phyloP scores from a whole-genome alignment of 2,888 invertebrate species.

The Malacosoma neustria region DNA sequence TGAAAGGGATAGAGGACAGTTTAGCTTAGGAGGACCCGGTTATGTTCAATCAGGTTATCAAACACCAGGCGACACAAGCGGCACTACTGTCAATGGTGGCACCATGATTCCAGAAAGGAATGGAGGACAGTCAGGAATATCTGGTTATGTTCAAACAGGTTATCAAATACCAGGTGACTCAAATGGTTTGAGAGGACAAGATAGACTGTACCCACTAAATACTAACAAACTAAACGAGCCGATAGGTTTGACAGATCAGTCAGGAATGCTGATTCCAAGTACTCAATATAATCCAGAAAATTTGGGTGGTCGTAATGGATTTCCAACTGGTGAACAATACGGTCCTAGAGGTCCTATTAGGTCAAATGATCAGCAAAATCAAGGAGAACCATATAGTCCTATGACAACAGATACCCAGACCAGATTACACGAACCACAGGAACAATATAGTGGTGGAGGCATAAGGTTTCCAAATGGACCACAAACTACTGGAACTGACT shows the following conservation, averaged over 20 bases:
- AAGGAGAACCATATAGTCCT: slow-evolving; percentile 7
- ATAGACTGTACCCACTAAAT: not conserved
- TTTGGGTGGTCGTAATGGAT: not conserved
- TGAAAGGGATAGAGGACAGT: not conserved
- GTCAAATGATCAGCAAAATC: not conserved
- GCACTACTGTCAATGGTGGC: slow-evolving; percentile 2
- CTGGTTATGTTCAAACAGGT: slow-evolving; percentile 2
- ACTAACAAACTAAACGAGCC: not conserved
- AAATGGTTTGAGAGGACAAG: slow-evolving; percentile 2
- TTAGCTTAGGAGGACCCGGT: slow-evolving; percentile 3
- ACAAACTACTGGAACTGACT: too few relatives aligned
- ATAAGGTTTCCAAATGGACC: not conserved
- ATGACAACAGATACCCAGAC: slow-evolving; percentile 5
- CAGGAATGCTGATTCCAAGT: slow-evolving; percentile 3
- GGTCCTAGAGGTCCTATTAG: slow-evolving; percentile 2
- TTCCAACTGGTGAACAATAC: slow-evolving; percentile 7
- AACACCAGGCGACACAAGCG: not conserved
- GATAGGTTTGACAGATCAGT: not conserved
- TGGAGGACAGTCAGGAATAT: slow-evolving; percentile 1
- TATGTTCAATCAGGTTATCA: not conserved
- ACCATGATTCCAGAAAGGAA: not conserved
- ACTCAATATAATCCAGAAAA: slow-evolving; percentile 7
- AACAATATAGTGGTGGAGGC: slow-evolving; percentile 6
- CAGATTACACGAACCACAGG: slow-evolving; percentile 3
- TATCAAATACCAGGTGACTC: not conserved